Evolutionary conservation across 2,113 vertebrate species (phyloP), one percentile per base, ranked within the genome.

Genomic region (Muntiacus muntjak): DNA sequence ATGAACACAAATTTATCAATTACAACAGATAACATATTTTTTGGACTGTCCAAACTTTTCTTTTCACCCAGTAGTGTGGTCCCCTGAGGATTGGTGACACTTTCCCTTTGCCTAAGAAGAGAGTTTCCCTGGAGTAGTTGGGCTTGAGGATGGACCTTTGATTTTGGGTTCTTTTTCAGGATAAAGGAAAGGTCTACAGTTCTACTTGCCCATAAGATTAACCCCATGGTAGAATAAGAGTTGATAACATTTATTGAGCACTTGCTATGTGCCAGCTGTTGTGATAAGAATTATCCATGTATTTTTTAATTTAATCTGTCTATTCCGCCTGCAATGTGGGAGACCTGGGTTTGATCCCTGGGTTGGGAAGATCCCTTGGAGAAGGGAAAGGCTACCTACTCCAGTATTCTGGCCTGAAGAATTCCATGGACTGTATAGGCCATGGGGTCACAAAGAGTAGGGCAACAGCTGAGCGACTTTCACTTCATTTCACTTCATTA

Each of bases 61-160:
- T 88, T 88, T 54, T 62, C 40, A 55, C 58, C 36, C 45, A 78
- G 30, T 64, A 89, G 55, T 54, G 5, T 60, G 21, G 10, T 26
- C 62, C 26, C 3, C 15, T 7, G 76, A 93, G 47, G 87, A 88
- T 2, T 89, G 19, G 52, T 89, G 82, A 90, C 58, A 81, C 43
- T 89, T 92, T 81, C 11, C 64, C 36, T 94, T 89, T 97, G 55
- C 9, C 23, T 55, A 57, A 88, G 71, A 74, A 40, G 45, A 94
- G 33, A 86, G 33, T 21, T 95, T 97, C 28, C 47, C 16, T 96
- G 67, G 8, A 28, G 43, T 23, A 57, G 9, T 7, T 45, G 55
- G 47, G 7, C 5, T 81, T 30, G 30, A 89, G 40, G 47, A 67
- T 17, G 33, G 28, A 2, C 23, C 54, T 55, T 85, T 92, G 64